Evolutionary conservation across 2,888 invertebrate genomes (phyloP), one percentile per base, ranked within the genome.

Genomic region (Agrilus mali): DNA sequence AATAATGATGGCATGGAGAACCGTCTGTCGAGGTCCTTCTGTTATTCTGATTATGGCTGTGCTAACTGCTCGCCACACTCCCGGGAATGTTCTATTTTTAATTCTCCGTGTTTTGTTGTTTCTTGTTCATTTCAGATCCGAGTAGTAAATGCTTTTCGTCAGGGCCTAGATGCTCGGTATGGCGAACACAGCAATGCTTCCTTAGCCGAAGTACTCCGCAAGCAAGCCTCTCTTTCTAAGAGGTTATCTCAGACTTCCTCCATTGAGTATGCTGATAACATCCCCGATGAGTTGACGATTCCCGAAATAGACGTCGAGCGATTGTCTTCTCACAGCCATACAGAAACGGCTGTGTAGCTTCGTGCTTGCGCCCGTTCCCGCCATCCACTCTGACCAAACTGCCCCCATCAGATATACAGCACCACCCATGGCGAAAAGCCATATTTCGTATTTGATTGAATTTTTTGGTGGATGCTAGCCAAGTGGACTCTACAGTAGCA

Each of bases 111-210:
- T 67, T 68, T 66, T 66, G 65, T 65, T 68, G 64, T 67, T 66
- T 66, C 63, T 66, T 66, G 64, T 65, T 63, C 59, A 68, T 77
- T 77, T 72, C 86, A 97, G 97, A 97, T 97, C 74, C 95, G 97
- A 78, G 97, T 97, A 78, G 96, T 98, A 76, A 97, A 97, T 79
- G 97, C 97, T 77, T 98, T 97, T 83, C 95, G 97, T 73, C 94
- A 95, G 82, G 96, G 96, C 73, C 82, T 96, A 74, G 95, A 95
- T 76, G 82, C 90, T 70, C 86, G 92, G 66, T 83, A 81, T 66
- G 87, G 90, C 72, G 89, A 89, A 74, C 84, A 86, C 73, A 86
- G 86, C 69, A 88, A 86, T 77, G 85, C 87, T 68, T 86, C 89
- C 72, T 79, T 90, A 68, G 90, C 89, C 51, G 90, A 90, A 74